Conservation (phyloP, 2,797 vertebrate species). For the Acropternis orthonyx region DNA sequence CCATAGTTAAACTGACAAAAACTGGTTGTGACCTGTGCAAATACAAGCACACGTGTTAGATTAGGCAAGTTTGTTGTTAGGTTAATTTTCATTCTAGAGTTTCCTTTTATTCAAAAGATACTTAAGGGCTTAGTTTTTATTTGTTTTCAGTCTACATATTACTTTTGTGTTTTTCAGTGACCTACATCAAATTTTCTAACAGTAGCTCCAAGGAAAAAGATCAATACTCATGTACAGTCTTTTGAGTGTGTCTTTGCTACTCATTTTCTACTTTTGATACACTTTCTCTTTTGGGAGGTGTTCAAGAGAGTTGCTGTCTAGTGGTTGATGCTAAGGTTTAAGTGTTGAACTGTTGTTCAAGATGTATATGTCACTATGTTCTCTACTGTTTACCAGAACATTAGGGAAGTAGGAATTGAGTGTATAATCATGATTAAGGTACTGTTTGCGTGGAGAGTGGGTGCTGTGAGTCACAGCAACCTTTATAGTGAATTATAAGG, state of each 20-base stretch:
- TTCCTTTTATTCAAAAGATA: neutral
- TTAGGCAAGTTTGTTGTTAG: neutral
- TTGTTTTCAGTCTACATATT: neutral
- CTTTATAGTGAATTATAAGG: neutral
- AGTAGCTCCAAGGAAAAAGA: neutral
- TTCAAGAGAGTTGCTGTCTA: neutral
- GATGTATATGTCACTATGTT: neutral
- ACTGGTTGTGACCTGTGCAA: neutral
- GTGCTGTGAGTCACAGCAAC: neutral
- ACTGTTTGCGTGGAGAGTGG: neutral
- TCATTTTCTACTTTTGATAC: neutral
- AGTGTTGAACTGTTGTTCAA: neutral
- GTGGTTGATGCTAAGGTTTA: neutral
- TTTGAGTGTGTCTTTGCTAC: neutral
- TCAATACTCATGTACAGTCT: fast-evolving
- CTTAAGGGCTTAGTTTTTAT: neutral
- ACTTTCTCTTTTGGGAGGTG: neutral
- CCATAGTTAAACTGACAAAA: neutral
- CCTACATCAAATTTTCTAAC: neutral
- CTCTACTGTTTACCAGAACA: neutral
- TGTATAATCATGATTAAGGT: neutral
- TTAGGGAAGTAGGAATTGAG: neutral
- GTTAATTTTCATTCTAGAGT: neutral
- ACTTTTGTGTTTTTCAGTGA: neutral
- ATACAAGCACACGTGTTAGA: neutral